Evolutionary conservation across 2,797 vertebrate species (phyloP).

Genomic region (Premnoplex brunnescens): DNA sequence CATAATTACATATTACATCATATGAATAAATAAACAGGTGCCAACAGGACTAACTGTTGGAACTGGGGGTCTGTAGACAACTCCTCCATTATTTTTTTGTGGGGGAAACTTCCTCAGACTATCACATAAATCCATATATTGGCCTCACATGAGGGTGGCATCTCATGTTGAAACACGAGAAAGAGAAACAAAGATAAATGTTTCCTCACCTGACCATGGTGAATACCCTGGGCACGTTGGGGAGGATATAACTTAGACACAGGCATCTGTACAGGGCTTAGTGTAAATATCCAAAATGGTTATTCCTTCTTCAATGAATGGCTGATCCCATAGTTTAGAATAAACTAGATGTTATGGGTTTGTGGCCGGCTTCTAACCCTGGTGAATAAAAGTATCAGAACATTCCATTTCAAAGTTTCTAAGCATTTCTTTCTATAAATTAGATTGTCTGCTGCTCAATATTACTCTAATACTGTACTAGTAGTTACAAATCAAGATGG

Average conservation of each 20-base stretch:
- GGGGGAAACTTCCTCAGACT: not conserved
- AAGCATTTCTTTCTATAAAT: not conserved
- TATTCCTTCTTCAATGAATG: not conserved
- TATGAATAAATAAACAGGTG: not conserved
- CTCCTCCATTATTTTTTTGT: not conserved
- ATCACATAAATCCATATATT: not conserved
- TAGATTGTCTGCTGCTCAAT: not conserved
- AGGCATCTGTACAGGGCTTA: not conserved
- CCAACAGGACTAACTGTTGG: not conserved
- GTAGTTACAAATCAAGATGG: not conserved
- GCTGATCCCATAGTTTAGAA: not conserved
- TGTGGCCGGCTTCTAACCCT: not conserved
- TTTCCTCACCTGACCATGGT: not conserved
- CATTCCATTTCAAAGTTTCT: not conserved
- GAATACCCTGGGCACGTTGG: not conserved
- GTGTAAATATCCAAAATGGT: not conserved
- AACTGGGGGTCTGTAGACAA: not conserved
- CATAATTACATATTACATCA: not conserved
- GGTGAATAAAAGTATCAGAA: not conserved
- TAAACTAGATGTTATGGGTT: not conserved
- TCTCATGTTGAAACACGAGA: rapidly evolving
- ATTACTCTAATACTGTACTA: not conserved
- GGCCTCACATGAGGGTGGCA: not conserved
- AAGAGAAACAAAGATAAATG: not conserved
- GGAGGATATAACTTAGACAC: not conserved